Conservation (phyloP, 2,888 invertebrate species). For the Phorcus lineatus region DNA sequence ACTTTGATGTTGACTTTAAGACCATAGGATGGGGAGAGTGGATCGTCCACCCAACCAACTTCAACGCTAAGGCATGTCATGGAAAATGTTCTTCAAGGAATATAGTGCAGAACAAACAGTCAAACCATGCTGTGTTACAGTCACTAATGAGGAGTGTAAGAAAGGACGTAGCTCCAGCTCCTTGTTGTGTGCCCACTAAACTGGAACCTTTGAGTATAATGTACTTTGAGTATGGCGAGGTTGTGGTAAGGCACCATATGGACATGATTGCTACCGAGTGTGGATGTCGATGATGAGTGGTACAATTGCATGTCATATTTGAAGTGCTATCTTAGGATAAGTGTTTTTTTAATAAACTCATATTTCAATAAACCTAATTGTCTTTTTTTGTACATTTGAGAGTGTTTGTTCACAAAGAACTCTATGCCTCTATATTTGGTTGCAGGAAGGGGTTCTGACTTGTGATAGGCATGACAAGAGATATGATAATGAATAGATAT, state of each 20-base stretch:
- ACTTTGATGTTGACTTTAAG: slow-evolving; percentile 70
- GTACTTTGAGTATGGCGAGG: slow-evolving; percentile 70
- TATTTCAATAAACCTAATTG: too few relatives aligned
- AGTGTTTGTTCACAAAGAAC: too few relatives aligned
- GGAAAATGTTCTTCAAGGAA: slow-evolving; percentile 69
- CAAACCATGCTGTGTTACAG: slow-evolving; percentile 74
- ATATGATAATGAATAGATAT: too few relatives aligned
- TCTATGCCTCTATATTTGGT: too few relatives aligned
- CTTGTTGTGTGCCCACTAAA: slow-evolving; percentile 73
- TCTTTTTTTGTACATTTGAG: too few relatives aligned
- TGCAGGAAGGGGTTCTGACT: too few relatives aligned
- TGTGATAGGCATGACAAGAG: too few relatives aligned
- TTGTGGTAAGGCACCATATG: slow-evolving; percentile 72
- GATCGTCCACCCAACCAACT: slow-evolving; percentile 71
- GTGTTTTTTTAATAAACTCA: too few relatives aligned
- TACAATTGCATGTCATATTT: too few relatives aligned
- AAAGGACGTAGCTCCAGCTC: slow-evolving; percentile 57
- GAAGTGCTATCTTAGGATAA: too few relatives aligned
- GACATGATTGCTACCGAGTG: slow-evolving; percentile 71
- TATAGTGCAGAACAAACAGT: slow-evolving; percentile 60
- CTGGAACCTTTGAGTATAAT: slow-evolving; percentile 70
- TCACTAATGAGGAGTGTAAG: slow-evolving; percentile 68
- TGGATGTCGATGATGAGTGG: slow-evolving; percentile 71
- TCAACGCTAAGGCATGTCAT: slow-evolving; percentile 68
- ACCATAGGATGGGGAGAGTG: slow-evolving; percentile 72